Conservation (phyloP, 2,113 vertebrate genomes). For the Alces alces region DNA sequence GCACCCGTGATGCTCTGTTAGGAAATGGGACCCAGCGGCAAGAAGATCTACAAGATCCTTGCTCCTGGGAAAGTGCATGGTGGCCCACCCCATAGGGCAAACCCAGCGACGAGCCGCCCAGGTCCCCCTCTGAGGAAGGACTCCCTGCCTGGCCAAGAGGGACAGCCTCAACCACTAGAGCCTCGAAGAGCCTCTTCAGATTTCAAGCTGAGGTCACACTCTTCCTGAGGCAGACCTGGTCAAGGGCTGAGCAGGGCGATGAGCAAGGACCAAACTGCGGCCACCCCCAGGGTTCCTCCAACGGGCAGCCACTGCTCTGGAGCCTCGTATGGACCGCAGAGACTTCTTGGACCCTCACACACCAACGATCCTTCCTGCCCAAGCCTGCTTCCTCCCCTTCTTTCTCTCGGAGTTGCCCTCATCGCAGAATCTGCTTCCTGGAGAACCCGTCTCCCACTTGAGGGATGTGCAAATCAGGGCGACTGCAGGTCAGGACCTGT, state of each 20-base stretch:
- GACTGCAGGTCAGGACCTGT: fast-evolving
- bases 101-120: fast-evolving
- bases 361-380: too few species aligned
- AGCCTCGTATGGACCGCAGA: fast-evolving
- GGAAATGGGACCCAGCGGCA: fast-evolving
- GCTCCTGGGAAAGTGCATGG: fast-evolving
- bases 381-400: not conserved
- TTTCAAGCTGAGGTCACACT: not conserved
- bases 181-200: not conserved
- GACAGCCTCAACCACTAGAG: not conserved
- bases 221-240: not conserved
- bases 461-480: not conserved
- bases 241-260: not conserved
- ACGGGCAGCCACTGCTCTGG: fast-evolving
- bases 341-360: not conserved
- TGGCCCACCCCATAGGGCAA: fast-evolving
- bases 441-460: not conserved
- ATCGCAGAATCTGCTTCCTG: not conserved
- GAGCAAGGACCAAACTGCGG: not conserved
- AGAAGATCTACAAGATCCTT: fast-evolving
- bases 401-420: too few species aligned
- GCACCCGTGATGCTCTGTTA: fast-evolving
- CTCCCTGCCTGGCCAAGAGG: not conserved
- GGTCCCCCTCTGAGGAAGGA: not conserved
- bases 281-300: too few species aligned